Evolutionary conservation across 30 jellyfish, hydroid and myxozoan genomes (phyloP).

Genomic region (Hydractinia echinata): DNA sequence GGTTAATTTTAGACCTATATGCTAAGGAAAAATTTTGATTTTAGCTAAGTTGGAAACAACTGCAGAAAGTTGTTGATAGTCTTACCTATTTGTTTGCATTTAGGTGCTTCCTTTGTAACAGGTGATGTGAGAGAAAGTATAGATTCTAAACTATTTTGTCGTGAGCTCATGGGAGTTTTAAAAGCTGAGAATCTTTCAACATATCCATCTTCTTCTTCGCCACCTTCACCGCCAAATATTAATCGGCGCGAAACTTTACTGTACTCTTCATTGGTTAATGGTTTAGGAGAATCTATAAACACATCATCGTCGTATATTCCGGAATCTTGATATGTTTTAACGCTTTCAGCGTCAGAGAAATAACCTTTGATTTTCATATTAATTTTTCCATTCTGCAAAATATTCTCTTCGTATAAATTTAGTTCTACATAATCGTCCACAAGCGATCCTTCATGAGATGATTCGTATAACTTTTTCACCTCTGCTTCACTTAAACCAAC

Average conservation of each 20-base stretch:
- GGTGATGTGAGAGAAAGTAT: conserved; percentile 18
- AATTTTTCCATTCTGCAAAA: not conserved
- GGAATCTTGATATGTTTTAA: conserved; percentile 90
- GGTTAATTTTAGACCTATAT: too few species aligned
- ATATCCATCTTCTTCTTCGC: conserved; percentile 60
- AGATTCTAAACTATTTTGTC: conserved; percentile 73
- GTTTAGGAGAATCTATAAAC: conserved; percentile 76
- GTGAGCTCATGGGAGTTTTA: conserved; percentile 98
- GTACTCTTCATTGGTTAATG: conserved; percentile 24
- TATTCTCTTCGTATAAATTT: conserved; percentile 71
- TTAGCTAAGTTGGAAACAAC: too few species aligned
- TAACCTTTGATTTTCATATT: conserved; percentile 33
- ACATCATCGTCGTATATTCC: conserved; percentile 97
- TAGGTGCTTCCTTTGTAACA: not conserved
- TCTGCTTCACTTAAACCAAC: conserved; percentile 1
- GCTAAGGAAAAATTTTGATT: too few species aligned
- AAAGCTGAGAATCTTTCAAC: conserved; percentile 86
- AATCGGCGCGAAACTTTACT: conserved; percentile 17
- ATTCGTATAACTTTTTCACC: conserved; percentile 1
- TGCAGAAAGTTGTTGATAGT: not conserved
- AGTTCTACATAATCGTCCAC: conserved; percentile 44
- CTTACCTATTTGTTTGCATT: not conserved
- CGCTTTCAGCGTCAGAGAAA: conserved; percentile 91
- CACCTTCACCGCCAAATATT: conserved; percentile 54
- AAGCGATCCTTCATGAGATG: conserved; percentile 26